Percentiles rank a stretch among this genome's conserved stretches.
These are phyloP conservation scores for Acropternis orthonyx DNA, from an alignment of 2,797 vertebrate genomes.

Conservation along the genomic window DNA sequence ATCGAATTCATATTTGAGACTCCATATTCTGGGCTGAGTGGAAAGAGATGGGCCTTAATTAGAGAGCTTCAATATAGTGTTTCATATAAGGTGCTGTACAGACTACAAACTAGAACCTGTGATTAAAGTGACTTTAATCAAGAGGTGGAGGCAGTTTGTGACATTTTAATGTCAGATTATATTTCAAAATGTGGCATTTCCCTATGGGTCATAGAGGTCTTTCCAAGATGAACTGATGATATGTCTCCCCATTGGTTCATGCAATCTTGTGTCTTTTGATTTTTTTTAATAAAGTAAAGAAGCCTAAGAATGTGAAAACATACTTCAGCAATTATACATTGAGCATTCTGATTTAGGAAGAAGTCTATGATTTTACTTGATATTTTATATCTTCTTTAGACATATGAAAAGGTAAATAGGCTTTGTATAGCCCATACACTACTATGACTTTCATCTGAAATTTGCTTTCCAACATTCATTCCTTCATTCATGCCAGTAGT, in stretches of 20 bases:
- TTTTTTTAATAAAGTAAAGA: neutral
- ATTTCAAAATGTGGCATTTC: constrained; percentile 13
- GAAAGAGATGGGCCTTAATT: neutral
- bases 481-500: neutral
- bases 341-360: neutral
- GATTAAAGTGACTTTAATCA: neutral
- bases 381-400: neutral
- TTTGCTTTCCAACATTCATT: fast-evolving
- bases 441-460: neutral
- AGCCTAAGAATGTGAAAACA: neutral
- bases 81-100: neutral
- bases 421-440: neutral
- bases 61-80: neutral
- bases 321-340: neutral
- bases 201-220: neutral
- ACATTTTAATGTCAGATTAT: constrained; percentile 18
- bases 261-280: neutral
- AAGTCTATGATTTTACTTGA: neutral
- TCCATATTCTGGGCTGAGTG: neutral
- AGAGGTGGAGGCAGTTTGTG: neutral
- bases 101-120: neutral
- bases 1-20: neutral
- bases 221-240: neutral
- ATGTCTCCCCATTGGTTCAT: neutral
- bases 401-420: neutral